A percentile compares a stretch with the other conserved stretches of the same genome.
Evolutionary conservation across 1,140 invertebrate genomes (phyloP).

Genomic region (Zaprionus nigranus): DNA sequence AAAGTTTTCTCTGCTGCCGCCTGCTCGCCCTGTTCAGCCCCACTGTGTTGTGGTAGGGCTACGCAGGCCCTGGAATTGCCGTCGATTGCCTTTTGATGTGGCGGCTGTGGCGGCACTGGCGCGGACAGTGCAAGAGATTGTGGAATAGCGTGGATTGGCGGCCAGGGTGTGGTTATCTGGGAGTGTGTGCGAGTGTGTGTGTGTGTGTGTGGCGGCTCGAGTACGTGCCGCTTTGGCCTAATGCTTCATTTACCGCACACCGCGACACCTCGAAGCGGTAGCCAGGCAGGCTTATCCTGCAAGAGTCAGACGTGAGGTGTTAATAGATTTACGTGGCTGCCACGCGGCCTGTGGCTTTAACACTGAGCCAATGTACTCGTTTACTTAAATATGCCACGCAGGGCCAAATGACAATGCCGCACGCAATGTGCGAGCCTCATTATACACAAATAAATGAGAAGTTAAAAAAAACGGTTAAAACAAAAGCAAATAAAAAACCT

Average conservation of each 20-base stretch:
- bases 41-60: constrained; percentile 25
- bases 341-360: constrained; percentile 36
- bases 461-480: constrained; percentile 28
- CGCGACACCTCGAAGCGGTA: constrained; percentile 50
- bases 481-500: constrained; percentile 21
- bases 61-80: constrained; percentile 11
- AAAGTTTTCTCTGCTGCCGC: constrained; percentile 42
- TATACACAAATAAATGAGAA: constrained; percentile 62
- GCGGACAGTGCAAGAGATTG: constrained; percentile 2
- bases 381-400: constrained; percentile 48
- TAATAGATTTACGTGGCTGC: constrained; percentile 78
- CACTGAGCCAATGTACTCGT: constrained; percentile 54
- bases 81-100: constrained; percentile 79
- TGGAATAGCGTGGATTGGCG: not conserved
- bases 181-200: not conserved
- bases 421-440: constrained; percentile 66
- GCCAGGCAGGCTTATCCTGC: constrained; percentile 41
- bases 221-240: constrained; percentile 70
- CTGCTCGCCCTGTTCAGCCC: not conserved
- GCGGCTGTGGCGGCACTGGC: constrained; percentile 31
- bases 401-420: constrained; percentile 54
- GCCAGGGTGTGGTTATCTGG: not conserved
- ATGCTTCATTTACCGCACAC: constrained; percentile 72
- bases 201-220: constrained; percentile 27
- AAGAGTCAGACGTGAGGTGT: constrained; percentile 61